These are phyloP conservation scores for Drosophila funebris DNA, from an alignment of 1,140 invertebrate species.

Conservation along the genomic window DNA sequence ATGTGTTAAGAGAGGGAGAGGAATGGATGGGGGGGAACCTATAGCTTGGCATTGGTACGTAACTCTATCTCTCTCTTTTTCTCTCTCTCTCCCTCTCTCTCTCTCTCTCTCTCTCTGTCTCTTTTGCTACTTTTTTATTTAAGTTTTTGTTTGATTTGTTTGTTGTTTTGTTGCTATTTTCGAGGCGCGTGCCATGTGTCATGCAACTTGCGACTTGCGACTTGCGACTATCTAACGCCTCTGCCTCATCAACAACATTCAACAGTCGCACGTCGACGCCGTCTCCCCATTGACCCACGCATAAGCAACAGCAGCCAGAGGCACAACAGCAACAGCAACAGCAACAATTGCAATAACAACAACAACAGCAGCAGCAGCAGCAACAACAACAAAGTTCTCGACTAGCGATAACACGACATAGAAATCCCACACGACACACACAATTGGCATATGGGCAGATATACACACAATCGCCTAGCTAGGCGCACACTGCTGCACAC, in stretches of 20 bases:
- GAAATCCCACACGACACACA: slow-evolving; percentile 70
- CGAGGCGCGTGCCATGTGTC: slow-evolving; percentile 79
- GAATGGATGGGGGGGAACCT: neutral
- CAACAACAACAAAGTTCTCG: slow-evolving; percentile 64
- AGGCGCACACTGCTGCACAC: slow-evolving; percentile 12
- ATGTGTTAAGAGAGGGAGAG: slow-evolving; percentile 6
- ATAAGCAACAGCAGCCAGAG: slow-evolving; percentile 26
- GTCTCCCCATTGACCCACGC: slow-evolving; percentile 73
- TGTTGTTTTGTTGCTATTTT: slow-evolving; percentile 38
- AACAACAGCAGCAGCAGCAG: slow-evolving; percentile 25
- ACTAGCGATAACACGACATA: slow-evolving; percentile 67
- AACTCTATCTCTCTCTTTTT: neutral
- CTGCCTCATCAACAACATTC: slow-evolving; percentile 73
- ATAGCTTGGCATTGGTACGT: slow-evolving; percentile 60
- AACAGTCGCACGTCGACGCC: slow-evolving; percentile 33
- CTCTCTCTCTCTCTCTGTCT: slow-evolving; percentile 31
- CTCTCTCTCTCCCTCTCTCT: neutral
- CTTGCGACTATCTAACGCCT: slow-evolving; percentile 81
- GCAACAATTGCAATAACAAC: slow-evolving; percentile 43
- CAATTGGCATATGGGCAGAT: slow-evolving; percentile 71
- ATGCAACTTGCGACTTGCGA: slow-evolving; percentile 69
- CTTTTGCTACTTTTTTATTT: slow-evolving; percentile 33
- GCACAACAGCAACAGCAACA: slow-evolving; percentile 43
- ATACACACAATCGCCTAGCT: slow-evolving; percentile 23
- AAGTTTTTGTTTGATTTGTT: slow-evolving; percentile 44